Base-by-base conservation (phyloP, 92 coral and sea anemone species). In the Actinernus sp. region DNA sequence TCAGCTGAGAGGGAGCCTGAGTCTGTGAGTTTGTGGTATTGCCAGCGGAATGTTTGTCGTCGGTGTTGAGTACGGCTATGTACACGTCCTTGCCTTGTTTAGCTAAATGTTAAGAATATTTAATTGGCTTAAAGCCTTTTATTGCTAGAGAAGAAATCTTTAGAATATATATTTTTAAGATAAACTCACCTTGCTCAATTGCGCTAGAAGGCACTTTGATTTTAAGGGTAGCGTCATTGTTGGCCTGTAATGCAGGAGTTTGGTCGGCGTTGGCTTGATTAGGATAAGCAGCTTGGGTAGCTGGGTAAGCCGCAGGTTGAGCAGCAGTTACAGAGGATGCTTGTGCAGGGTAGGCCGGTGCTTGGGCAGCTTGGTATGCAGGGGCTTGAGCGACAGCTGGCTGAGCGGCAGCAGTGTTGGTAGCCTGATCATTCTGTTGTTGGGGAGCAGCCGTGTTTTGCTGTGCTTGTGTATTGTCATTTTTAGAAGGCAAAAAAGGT, bases 71-170 rank as follows among this genome's bases (percentile, higher is more conserved):
- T 19, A 60, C 49, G 23, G 67, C 67, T 22, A 60, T 34, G 41
- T 70, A 70, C 18, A 70, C 78, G 22, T 70, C 58, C 48, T 70
- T 70, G 1, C 78, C 78, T 44, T 70, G 37, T 18, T 57, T 49
- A 23, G 78, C 78, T 70, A 23, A 0, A n/a, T 3, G 39, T 1
- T 30, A 31, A 19, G 45, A 14, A 36, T 36, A 7, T 7, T 7
- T 14, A 36, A 36, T 36, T 36, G 14, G 41, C 41, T 36, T 36
- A n/a, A n/a, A n/a, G n/a, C n/a, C n/a, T n/a, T n/a, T n/a, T n/a
- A n/a, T n/a, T n/a, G n/a, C n/a, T n/a, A n/a, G n/a, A n/a, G n/a
- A n/a, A n/a, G n/a, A n/a, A n/a, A n/a, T n/a, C n/a, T n/a, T n/a
- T n/a, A n/a, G n/a, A n/a, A n/a, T n/a, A n/a, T n/a, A n/a, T n/a